These are phyloP conservation scores for Lophochroa leadbeateri DNA, from an alignment of 2,113 vertebrate genomes.

Conservation along the genomic window DNA sequence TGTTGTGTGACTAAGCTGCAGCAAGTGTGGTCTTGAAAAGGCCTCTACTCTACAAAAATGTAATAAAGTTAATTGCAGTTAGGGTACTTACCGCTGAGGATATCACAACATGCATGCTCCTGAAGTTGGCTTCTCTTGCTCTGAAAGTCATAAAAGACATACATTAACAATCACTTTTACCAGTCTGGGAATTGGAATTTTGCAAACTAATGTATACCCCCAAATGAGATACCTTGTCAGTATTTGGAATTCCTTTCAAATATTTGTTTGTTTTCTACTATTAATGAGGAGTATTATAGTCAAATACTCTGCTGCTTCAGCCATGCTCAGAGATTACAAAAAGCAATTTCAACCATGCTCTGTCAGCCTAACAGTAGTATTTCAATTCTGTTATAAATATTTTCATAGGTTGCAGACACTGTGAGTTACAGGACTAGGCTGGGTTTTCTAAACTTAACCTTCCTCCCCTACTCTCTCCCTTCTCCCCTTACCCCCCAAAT, in stretches of 20 bases:
- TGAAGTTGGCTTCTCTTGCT: conserved; percentile 20
- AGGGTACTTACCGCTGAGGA: conserved; percentile 45
- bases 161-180: background rate
- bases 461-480: background rate
- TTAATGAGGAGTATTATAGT: background rate
- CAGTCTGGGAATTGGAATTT: background rate
- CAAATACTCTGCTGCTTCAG: conserved; percentile 1
- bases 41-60: conserved; percentile 34
- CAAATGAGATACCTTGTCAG: background rate
- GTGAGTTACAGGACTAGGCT: background rate
- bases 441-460: conserved; percentile 8
- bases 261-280: background rate
- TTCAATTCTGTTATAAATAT: conserved; percentile 26
- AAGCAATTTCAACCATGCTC: conserved; percentile 8
- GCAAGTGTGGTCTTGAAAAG: conserved; percentile 59
- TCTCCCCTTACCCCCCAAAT: background rate
- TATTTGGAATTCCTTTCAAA: background rate
- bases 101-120: background rate
- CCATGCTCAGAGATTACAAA: background rate
- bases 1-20: conserved; percentile 51
- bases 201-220: background rate
- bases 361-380: background rate
- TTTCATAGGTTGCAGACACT: conserved; percentile 37
- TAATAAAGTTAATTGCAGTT: conserved; percentile 46
- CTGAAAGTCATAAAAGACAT: conserved; percentile 56